Evolutionary conservation across 1,140 invertebrate species (phyloP).

Genomic region (Caenorhabditis tropicalis): DNA sequence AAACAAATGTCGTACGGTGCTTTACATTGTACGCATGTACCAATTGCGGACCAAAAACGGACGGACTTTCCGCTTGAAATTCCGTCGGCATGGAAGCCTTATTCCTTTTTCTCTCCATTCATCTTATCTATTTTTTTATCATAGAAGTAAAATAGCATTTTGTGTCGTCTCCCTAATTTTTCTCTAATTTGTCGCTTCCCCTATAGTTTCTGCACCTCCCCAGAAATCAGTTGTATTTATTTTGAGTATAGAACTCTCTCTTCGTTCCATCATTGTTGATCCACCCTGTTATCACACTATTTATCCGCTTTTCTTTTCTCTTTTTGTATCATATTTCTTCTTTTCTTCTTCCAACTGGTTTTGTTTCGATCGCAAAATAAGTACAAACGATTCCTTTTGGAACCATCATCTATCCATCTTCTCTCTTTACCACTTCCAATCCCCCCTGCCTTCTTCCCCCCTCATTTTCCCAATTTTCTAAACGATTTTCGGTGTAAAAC

Average conservation of each 20-base stretch:
- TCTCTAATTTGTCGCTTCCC: no score
- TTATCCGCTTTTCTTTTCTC: slow-evolving; percentile 22
- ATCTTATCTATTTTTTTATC: slow-evolving; percentile 21
- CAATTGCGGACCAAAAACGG: no score
- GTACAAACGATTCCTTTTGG: slow-evolving; percentile 32
- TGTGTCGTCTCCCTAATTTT: not conserved
- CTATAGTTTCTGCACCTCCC: not conserved
- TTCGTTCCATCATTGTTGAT: slow-evolving; percentile 1
- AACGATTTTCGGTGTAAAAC: not conserved
- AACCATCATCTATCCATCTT: not conserved
- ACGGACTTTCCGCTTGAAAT: no score
- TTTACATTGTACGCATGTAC: no score
- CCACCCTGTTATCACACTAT: slow-evolving; percentile 11
- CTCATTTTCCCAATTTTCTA: not conserved
- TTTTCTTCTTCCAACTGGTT: not conserved
- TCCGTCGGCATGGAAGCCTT: no score
- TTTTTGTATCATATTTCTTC: slow-evolving; percentile 31
- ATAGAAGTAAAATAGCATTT: slow-evolving; percentile 19
- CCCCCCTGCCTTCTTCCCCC: not conserved
- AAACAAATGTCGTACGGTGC: no score
- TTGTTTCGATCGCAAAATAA: slow-evolving; percentile 19
- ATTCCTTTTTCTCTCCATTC: not conserved
- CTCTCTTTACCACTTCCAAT: not conserved
- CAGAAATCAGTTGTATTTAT: slow-evolving; percentile 22
- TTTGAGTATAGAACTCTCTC: no score